Evolutionary conservation across 2,888 invertebrate genomes (phyloP), one percentile per base, ranked within the genome.

Genomic region (Dicyrtoma fusca): DNA sequence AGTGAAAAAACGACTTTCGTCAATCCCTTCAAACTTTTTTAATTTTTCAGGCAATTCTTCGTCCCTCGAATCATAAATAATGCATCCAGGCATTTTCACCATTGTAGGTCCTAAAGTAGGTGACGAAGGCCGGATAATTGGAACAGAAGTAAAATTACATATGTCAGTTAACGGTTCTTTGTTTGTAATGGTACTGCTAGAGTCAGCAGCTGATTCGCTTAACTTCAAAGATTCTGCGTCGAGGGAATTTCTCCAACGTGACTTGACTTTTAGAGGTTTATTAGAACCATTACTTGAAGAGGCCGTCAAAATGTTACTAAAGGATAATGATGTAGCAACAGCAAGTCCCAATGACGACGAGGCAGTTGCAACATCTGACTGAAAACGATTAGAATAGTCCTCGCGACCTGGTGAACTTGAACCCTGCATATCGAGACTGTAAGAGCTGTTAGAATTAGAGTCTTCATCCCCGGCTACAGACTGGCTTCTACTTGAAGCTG

Each of bases 1-100:
- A 49, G 89, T 88, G 74, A 92, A 87, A 85, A 95, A 96, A 76
- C 91, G 88, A 85, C 96, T 96, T 83, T 95, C 95, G 68, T 89
- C 89, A 63, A 96, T 88, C 81, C 89, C 88, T 75, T 91, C 89
- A 84, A 92, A 96, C 81, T 90, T 90, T 74, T 90, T 90, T 77
- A 93, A 86, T 77, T 88, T 84, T 68, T 86, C 86, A 76, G 86
- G 86, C 79, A 88, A 87, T 80, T 87, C 87, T 4, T 55, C 47
- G 59, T 80, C 80, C 1, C 21, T 42, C 11, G 74, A 45, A 51
- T 76, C 75, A 62, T 72, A 76, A 19, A 74, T 34, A 11, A 80
- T 72, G 49, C 74, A 76, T 1, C 80, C 80, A 10, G 73, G 59
- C 57, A 74, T 75, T 19, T 69, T 74, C 1, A 79, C 64, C n/a